Evolutionary conservation across 2,888 invertebrate genomes (phyloP).

Genomic region (Caenorhabditis afra): DNA sequence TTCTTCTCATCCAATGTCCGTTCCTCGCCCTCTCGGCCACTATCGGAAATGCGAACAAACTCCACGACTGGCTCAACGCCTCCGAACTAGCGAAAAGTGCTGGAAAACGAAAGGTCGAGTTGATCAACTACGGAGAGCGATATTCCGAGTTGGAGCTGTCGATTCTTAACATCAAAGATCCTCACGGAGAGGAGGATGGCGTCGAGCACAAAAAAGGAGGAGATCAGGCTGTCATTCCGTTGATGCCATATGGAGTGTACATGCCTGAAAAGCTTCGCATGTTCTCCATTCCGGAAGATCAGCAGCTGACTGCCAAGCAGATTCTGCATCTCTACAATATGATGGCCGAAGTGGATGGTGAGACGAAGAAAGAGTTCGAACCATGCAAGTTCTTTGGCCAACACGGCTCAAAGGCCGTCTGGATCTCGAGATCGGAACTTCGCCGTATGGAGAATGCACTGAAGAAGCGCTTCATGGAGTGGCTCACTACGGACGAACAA

Average conservation of each 20-base stretch:
- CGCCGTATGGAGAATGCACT: constrained; percentile 73
- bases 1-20: constrained; percentile 78
- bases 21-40: constrained; percentile 80
- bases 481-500: constrained; percentile 75
- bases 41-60: constrained; percentile 75
- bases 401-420: constrained; percentile 66
- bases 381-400: constrained; percentile 76
- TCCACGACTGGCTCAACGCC: constrained; percentile 75
- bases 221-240: constrained; percentile 52
- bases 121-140: constrained; percentile 77
- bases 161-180: constrained; percentile 71
- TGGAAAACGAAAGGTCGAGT: constrained; percentile 68
- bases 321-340: constrained; percentile 76
- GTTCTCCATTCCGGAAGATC: constrained; percentile 80
- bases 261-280: constrained; percentile 79
- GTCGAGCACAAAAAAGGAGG: constrained; percentile 34
- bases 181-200: constrained; percentile 47
- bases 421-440: constrained; percentile 74
- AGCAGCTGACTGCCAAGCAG: constrained; percentile 77
- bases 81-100: constrained; percentile 73
- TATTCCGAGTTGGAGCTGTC: constrained; percentile 79
- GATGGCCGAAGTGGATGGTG: constrained; percentile 73
- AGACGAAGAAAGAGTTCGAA: constrained; percentile 72
- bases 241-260: constrained; percentile 79
- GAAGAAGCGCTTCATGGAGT: constrained; percentile 76